Base-by-base conservation (phyloP, 2,797 vertebrate genomes). In the Muraenolepis orangiensis region DNA sequence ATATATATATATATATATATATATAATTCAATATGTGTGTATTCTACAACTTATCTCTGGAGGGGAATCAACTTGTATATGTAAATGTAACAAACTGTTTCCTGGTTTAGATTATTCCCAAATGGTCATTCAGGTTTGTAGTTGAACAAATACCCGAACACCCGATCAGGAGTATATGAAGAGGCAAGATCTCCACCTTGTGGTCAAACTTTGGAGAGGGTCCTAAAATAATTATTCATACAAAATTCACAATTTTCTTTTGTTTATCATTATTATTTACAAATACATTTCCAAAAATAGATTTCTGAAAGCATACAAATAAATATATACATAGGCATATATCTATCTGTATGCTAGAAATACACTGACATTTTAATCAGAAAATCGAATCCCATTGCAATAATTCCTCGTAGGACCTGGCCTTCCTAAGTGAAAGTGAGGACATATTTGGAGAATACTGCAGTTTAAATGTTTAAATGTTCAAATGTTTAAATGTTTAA, bases 141-240 rank as follows among this genome's bases (percentile, higher is more conserved):
- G 7, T 23, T 51, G 18, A n/a, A 3, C 4, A 38, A 7, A 7
- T 38, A 38, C 36, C n/a, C n/a, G n/a, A 10, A 38, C 36, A 12
- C 36, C 1, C 10, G 36, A 38, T 38, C 57, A 13, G 1, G 10
- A 64, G 10, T 26, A 29, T 29, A 67, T 31, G 28, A 67, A 67
- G 30, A 31, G 31, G 72, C 74, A 67, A 86, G 70, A 83, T 74
- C 82, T 6, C 87, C 89, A 88, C 81, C 90, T 90, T 80, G 82
- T 88, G 90, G 86, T 74, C 66, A 82, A 18, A 81, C 12, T 32
- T 61, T 23, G 66, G 28, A 67, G 7, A 30, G 23, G n/a, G n/a
- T 64, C 57, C 23, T 57, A 57, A 64, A 64, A 64, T 26, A 64
- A 64, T 64, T 11, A 26, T 3, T 61, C n/a, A 26, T 13, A 26